Evolutionary conservation across 2,797 vertebrate species (phyloP), one percentile per base, ranked within the genome.

Genomic region (Platyrinchus mystaceus): DNA sequence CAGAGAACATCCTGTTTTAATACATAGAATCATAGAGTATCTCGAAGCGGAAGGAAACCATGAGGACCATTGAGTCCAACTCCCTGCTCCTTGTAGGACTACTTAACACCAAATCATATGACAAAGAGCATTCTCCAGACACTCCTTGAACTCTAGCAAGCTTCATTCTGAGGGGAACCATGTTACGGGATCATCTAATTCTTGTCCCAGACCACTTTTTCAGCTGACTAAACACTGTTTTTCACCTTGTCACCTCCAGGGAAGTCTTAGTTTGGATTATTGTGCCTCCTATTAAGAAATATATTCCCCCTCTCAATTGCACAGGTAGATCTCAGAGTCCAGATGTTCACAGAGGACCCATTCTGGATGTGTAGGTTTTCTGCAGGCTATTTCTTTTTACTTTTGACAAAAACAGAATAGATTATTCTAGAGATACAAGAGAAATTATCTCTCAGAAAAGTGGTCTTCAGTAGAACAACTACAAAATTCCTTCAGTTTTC

Each of bases 1-100:
- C 26, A 55, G 46, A 69, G n/a, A 84, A 37, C 20, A 18, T 27
- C 26, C 32, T 73, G 30, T 14, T 75, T 28, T 34, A 34, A 66
- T 6, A 78, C 9, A 26, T 5, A 34, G 5, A 66, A 24, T 15
- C 26, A 27, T 6, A 10, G 26, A 66, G 30, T 9, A 53, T 12
- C 46, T 36, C 0, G 0, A 32, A 27, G 9, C 28, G 22, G 21
- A 73, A 36, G 39, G 71, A 26, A 11, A 5, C 18, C n/a, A 6
- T 46, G 20, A 71, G 30, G 12, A 52, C 26, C 18, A 46, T 12
- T 0, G 0, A 36, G 18, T 47, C 13, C 52, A 66, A 21, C 4
- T 41, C 34, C 10, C 26, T 53, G 46, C 46, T 53, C 26, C 46
- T 59, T 17, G 13, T 30, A 78, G 73, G 34, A 53, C 39, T 36